These are phyloP conservation scores for Peromyscus polionotus DNA, from an alignment of 2,113 vertebrate genomes.

Conservation along the genomic window DNA sequence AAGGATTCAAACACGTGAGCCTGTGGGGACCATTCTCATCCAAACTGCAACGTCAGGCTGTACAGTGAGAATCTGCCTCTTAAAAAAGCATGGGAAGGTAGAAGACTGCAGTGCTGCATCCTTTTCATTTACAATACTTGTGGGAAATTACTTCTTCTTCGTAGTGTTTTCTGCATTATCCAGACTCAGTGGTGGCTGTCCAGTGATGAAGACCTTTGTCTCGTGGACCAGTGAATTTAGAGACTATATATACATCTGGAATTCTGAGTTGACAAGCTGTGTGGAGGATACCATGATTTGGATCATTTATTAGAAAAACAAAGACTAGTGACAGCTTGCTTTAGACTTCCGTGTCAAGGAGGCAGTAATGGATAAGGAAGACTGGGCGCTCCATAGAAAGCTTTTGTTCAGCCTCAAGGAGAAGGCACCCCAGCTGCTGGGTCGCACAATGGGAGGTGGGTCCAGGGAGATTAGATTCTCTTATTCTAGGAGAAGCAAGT, in stretches of 20 bases:
- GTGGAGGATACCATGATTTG: background rate
- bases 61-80: background rate
- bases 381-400: background rate
- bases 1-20: background rate
- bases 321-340: background rate
- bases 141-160: background rate
- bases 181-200: background rate
- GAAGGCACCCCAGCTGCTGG: background rate
- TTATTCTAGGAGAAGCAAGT: constrained; percentile 6
- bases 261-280: background rate
- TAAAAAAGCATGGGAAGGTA: background rate
- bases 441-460: background rate
- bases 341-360: background rate
- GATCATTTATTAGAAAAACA: background rate
- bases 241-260: background rate
- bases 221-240: background rate
- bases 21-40: background rate
- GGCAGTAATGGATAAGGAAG: background rate
- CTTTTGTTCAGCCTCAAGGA: background rate
- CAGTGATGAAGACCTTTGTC: background rate
- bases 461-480: background rate
- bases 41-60: background rate
- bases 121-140: background rate
- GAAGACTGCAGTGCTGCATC: background rate
- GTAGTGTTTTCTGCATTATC: background rate